These are phyloP conservation scores for Crambe crambe DNA, from an alignment of 37 sponge, comb jelly and placozoan species.

Conservation along the genomic window DNA sequence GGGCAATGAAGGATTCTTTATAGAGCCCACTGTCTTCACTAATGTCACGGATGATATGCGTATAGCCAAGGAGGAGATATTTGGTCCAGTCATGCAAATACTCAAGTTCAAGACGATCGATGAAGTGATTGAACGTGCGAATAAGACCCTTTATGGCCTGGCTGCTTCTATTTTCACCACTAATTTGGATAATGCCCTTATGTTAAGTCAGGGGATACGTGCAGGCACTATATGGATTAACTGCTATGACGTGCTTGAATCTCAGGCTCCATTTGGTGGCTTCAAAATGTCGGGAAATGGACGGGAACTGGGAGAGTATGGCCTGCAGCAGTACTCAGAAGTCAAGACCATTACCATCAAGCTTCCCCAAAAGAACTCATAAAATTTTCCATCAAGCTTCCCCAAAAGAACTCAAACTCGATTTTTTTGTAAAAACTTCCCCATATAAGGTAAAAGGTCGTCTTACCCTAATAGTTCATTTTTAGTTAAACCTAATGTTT, in stretches of 20 bases:
- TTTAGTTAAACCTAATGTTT: no score
- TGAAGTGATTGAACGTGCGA: slow-evolving; percentile 96
- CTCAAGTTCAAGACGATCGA: slow-evolving; percentile 94
- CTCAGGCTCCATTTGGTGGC: slow-evolving; percentile 97
- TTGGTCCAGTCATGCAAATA: slow-evolving; percentile 99
- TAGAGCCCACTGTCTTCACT: slow-evolving; percentile 95
- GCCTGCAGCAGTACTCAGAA: slow-evolving; percentile 95
- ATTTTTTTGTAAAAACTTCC: neutral
- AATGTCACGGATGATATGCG: slow-evolving; percentile 94
- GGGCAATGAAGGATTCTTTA: slow-evolving; percentile 96
- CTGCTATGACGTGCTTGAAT: slow-evolving; percentile 82
- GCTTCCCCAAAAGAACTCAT: slow-evolving; percentile 96
- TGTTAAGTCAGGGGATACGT: slow-evolving; percentile 80
- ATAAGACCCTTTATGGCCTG: slow-evolving; percentile 89
- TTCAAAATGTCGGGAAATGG: slow-evolving; percentile 98
- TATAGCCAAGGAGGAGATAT: slow-evolving; percentile 97
- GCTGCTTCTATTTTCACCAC: slow-evolving; percentile 93
- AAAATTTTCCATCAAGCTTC: neutral
- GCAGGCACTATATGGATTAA: slow-evolving; percentile 98
- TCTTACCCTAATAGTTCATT: no score
- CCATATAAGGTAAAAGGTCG: no score
- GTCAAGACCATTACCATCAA: slow-evolving; percentile 96
- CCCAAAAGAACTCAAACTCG: neutral
- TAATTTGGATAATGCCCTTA: slow-evolving; percentile 84
- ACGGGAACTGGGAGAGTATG: slow-evolving; percentile 97